Evolutionary conservation across 2,113 vertebrate genomes (phyloP), one percentile per base, ranked within the genome.

Genomic region (Entosphenus tridentatus): DNA sequence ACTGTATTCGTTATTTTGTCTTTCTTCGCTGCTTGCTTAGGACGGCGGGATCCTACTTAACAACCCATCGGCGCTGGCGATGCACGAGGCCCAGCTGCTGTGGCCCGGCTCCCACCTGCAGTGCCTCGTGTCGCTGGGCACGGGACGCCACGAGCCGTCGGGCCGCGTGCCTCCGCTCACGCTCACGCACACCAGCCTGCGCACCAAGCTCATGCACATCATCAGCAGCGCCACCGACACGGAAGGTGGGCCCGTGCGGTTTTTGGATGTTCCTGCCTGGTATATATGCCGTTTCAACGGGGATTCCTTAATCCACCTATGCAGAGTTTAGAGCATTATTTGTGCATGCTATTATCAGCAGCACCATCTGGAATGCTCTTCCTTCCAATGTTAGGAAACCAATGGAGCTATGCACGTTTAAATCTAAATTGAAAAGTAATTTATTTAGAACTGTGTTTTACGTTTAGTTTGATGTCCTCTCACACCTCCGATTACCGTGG

Each of bases 221-320:
- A 80, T 83, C 71, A 69, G 76, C 75, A 83, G 81, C 8, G 81
- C 81, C 68, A 83, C 81, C 1, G 80, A 83, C 75, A 83, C 82
- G 0, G 82, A 83, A 70, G 82, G 81, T 75, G 9, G 62, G 75
- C 21, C 62, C n/a, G 62, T n/a, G 62, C 21, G 62, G 10, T 21
- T 65, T 65, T 65, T 65, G 8, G n/a, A 65, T n/a, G 62, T 11
- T 65, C 62, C 39, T 39, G 39, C 39, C 5, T 39, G 39, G 39
- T 39, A 39, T 39, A 39, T 39, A 39, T 39, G 39, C 39, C 39
- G 39, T 39, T 39, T 39, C 39, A 39, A 39, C 4, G 39, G 4
- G 39, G 39, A 39, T 39, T 39, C 39, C 6, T 39, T 39, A 39
- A 39, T 39, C 39, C 39, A 39, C 39, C 39, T 39, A 39, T 39